Evolutionary conservation across 2,113 vertebrate species (phyloP), one percentile per base, ranked within the genome.

Genomic region (Coturnix japonica): DNA sequence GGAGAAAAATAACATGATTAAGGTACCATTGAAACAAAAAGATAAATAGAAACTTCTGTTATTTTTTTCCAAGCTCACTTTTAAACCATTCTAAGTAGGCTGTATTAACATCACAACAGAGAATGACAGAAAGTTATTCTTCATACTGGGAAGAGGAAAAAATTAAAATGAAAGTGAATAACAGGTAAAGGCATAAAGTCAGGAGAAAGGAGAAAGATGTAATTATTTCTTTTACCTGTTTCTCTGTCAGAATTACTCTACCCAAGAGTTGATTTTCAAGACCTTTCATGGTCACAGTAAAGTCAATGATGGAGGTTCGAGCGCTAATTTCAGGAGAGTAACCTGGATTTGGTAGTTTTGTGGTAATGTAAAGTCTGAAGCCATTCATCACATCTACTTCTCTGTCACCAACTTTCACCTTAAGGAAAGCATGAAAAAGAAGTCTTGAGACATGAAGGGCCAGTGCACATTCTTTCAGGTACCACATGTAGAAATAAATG

Each of bases 341-440:
- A 16, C 97, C 97, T 0, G 99, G 99, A 95, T 99, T 99, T 64
- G 99, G 98, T 57, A 99, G 96, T 90, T 99, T 99, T 75, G 98
- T 99, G 71, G 99, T 99, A 74, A 99, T 96, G 79, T 99, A 99
- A n/a, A 99, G 98, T 79, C 96, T 98, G 96, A 99, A 99, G 44
- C 98, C 98, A 85, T 97, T 97, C 98, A 99, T 98, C 61, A 99
- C 98, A 85, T 99, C 98, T 90, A 99, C 96, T 95, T 99, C 99
- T 88, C 99, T 99, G 97, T 99, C 99, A 28, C 99, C 98, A 33
- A 99, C 97, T 96, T 99, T 99, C 67, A 99, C 99, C 99, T 99
- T 96, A 72, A 86, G n/a, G 87, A 61, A 77, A 90, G 9, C 6
- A 81, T 88, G 43, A n/a, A 78, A 60, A 92, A 85, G 19, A 79